Conservation (phyloP, 2,888 invertebrate species). For the Leucophora obtusa region DNA sequence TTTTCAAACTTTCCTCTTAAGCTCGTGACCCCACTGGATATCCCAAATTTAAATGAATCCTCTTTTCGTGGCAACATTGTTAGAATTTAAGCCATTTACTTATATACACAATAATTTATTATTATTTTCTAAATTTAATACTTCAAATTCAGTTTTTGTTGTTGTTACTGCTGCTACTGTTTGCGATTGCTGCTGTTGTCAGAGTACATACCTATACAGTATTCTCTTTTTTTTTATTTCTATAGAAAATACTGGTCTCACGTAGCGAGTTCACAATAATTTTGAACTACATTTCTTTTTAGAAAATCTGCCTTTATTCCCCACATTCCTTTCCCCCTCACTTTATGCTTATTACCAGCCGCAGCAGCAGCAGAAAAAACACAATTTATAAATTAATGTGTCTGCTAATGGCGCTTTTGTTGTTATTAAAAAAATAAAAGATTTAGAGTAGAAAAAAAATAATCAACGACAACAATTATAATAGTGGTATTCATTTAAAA, state of each 20-base stretch:
- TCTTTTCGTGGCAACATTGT: not conserved
- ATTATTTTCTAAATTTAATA: constrained; percentile 19
- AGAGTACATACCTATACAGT: not conserved
- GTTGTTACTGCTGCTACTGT: not conserved
- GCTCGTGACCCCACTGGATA: not conserved
- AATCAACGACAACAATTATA: constrained; percentile 14
- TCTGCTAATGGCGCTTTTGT: constrained; percentile 56
- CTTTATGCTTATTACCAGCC: constrained; percentile 18
- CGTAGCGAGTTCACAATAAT: constrained; percentile 50
- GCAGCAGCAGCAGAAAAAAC: constrained; percentile 19
- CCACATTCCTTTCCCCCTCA: not conserved
- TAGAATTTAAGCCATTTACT: constrained; percentile 7
- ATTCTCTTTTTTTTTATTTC: constrained; percentile 1
- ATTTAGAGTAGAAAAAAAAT: constrained; percentile 36
- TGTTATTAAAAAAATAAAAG: constrained; percentile 40
- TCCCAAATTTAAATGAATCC: not conserved
- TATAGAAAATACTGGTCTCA: constrained; percentile 43
- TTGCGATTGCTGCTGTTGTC: constrained; percentile 12
- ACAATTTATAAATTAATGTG: constrained; percentile 51
- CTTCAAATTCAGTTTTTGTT: constrained; percentile 2
- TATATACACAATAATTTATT: constrained; percentile 9
- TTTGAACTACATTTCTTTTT: constrained; percentile 45
- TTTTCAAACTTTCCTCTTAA: no score
- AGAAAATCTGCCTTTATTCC: not conserved
- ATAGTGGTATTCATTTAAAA: no score